Evolutionary conservation across 2,113 vertebrate species (phyloP).

Genomic region (Channa maculata): DNA sequence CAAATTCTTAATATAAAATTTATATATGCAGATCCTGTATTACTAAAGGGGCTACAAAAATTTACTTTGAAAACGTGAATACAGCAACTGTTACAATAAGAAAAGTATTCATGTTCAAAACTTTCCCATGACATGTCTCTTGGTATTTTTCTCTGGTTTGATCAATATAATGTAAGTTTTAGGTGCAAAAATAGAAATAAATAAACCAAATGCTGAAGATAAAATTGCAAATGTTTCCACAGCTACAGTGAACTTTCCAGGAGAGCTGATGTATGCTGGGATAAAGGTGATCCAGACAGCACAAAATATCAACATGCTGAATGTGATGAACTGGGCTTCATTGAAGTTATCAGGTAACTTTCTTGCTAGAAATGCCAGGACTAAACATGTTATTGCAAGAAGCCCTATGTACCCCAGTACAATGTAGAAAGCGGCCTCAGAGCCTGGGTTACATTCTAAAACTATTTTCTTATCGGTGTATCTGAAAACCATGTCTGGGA

Average conservation of each 20-base stretch:
- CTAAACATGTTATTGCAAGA: slow-evolving; percentile 71
- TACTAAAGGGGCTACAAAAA: too few species aligned
- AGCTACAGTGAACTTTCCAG: slow-evolving; percentile 83
- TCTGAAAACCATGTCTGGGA: slow-evolving; percentile 73
- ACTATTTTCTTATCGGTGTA: slow-evolving; percentile 75
- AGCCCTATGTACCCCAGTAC: slow-evolving; percentile 81
- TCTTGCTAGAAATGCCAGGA: slow-evolving; percentile 80
- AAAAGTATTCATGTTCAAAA: not conserved
- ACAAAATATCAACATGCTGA: slow-evolving; percentile 85
- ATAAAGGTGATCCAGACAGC: slow-evolving; percentile 84
- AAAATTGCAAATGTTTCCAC: slow-evolving; percentile 85
- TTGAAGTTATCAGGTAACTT: slow-evolving; percentile 85
- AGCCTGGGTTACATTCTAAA: slow-evolving; percentile 82
- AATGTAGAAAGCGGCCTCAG: slow-evolving; percentile 75
- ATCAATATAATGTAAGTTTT: slow-evolving; percentile 83
- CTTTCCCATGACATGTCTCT: slow-evolving; percentile 59
- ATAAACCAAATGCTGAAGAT: slow-evolving; percentile 77
- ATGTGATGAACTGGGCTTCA: slow-evolving; percentile 84
- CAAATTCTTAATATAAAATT: too few species aligned
- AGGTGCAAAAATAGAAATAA: slow-evolving; percentile 77
- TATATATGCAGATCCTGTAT: too few species aligned
- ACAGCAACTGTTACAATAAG: too few species aligned
- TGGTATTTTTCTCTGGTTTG: slow-evolving; percentile 81
- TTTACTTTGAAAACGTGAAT: too few species aligned
- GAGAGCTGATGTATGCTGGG: slow-evolving; percentile 83